These are phyloP conservation scores for Scolopax mira DNA, from an alignment of 2,113 vertebrate species.

Conservation along the genomic window DNA sequence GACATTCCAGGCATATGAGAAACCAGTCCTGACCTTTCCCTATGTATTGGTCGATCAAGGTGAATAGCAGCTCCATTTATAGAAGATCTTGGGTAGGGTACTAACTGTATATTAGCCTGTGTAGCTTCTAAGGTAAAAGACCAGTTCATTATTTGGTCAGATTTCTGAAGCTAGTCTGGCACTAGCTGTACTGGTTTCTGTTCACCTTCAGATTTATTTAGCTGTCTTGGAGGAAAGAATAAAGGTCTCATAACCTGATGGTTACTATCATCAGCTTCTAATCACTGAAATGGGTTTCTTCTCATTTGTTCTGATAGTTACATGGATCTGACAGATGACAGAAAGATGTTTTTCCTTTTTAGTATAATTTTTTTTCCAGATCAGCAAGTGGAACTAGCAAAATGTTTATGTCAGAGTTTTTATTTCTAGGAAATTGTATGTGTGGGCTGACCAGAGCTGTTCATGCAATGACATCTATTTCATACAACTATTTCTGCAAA, in stretches of 20 bases:
- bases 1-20: constrained; percentile 7
- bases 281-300: not conserved
- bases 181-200: not conserved
- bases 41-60: not conserved
- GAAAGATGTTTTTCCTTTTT: not conserved
- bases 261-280: not conserved
- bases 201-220: not conserved
- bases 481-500: not conserved
- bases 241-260: not conserved
- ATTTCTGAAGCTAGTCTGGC: not conserved
- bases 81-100: not conserved
- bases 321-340: not conserved
- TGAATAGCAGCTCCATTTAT: constrained; percentile 13
- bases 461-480: not conserved
- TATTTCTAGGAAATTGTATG: not conserved
- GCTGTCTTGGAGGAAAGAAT: not conserved
- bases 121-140: not conserved
- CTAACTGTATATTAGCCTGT: not conserved
- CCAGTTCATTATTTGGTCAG: not conserved
- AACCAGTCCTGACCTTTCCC: constrained; percentile 25
- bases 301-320: not conserved
- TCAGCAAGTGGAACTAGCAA: not conserved
- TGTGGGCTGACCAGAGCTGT: not conserved
- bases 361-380: not conserved
- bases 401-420: not conserved